Evolutionary conservation across 2,888 invertebrate species (phyloP).

Genomic region (Lasioglossum pauxillum): DNA sequence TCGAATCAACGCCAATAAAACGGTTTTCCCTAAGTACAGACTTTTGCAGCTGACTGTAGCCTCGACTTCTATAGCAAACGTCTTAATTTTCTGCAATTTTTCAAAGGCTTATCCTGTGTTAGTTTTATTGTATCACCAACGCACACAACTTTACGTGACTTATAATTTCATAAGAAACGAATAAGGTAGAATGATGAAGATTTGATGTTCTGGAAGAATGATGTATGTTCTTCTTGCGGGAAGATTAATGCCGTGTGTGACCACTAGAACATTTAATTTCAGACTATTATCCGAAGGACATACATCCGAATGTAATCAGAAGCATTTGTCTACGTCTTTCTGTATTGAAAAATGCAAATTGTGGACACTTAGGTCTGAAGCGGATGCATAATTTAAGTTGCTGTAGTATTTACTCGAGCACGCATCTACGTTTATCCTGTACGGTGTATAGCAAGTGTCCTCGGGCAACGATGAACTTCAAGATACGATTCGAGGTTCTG

Average conservation of each 20-base stretch:
- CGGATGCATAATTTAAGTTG: neutral
- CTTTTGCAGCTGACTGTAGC: neutral
- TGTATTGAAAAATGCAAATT: neutral
- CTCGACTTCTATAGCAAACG: neutral
- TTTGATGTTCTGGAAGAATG: neutral
- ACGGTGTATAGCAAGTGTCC: neutral
- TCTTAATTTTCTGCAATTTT: neutral
- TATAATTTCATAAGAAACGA: neutral
- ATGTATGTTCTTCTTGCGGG: neutral
- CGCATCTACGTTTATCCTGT: too few relatives aligned
- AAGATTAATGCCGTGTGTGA: neutral
- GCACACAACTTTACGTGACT: neutral
- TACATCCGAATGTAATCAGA: neutral
- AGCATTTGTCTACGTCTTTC: neutral
- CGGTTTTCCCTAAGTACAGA: neutral
- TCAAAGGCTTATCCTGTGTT: too few relatives aligned
- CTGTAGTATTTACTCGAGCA: neutral
- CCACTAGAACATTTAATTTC: neutral
- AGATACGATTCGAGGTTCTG: neutral
- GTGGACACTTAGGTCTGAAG: neutral
- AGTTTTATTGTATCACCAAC: neutral
- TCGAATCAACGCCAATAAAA: neutral
- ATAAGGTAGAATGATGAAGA: neutral
- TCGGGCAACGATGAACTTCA: neutral
- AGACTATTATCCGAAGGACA: neutral